Evolutionary conservation across 2,797 vertebrate species (phyloP).

Genomic region (Halcyon leucocephala): DNA sequence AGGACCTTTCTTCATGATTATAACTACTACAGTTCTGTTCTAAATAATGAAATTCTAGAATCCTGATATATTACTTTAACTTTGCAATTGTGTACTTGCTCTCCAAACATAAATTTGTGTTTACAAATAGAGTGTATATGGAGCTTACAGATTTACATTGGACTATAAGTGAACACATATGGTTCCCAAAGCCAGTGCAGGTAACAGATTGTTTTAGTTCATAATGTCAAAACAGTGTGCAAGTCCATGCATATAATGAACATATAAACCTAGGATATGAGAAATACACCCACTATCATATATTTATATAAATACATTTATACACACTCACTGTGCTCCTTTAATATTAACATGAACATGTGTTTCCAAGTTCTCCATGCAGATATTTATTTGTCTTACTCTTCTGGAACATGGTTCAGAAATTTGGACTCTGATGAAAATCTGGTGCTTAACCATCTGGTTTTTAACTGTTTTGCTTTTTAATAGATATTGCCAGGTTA

Average conservation of each 20-base stretch:
- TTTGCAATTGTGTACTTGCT: background rate
- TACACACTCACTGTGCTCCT: background rate
- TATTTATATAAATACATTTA: background rate
- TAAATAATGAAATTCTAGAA: background rate
- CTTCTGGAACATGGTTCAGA: background rate
- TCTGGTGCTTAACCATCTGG: background rate
- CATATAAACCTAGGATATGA: background rate
- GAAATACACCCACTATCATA: background rate
- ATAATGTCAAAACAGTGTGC: background rate
- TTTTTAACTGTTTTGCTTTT: background rate
- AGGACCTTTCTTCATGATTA: background rate
- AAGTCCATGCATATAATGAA: background rate
- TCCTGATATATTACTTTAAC: background rate
- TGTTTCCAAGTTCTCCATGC: background rate
- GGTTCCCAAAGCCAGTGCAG: background rate
- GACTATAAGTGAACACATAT: conserved; percentile 30
- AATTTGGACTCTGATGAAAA: background rate
- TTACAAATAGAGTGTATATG: background rate
- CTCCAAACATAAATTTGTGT: background rate
- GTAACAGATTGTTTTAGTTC: conserved; percentile 11
- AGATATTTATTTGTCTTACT: background rate
- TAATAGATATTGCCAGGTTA: background rate
- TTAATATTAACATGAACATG: background rate
- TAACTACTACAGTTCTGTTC: background rate
- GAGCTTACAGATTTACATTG: background rate